Conservation (phyloP, 2,888 invertebrate genomes). For the Cepaea hortensis region DNA sequence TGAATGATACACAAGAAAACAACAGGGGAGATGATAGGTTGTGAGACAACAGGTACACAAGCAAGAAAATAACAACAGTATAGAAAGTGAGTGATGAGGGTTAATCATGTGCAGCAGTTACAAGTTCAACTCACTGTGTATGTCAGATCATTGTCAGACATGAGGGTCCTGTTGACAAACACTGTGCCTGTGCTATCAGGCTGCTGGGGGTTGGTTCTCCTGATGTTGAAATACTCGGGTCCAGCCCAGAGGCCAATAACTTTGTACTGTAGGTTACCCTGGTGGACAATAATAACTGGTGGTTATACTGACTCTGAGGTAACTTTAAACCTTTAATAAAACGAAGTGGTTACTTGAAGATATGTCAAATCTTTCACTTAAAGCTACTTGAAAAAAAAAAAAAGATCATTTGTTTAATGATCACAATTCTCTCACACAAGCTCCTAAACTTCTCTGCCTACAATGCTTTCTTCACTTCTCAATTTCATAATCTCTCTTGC, state of each 20-base stretch:
- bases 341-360: too few species aligned
- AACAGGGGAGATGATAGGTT: neutral
- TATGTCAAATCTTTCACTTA: too few species aligned
- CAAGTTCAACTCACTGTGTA: conserved; percentile 38
- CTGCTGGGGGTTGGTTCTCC: conserved; percentile 24
- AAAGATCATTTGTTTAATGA: too few species aligned
- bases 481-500: neutral
- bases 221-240: conserved; percentile 59
- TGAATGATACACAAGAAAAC: neutral
- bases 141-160: conserved; percentile 8
- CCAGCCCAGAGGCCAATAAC: conserved; percentile 62
- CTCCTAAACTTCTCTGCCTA: too few species aligned
- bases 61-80: neutral
- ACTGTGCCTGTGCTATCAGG: conserved; percentile 41
- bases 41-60: neutral
- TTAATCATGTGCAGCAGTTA: neutral
- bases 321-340: too few species aligned
- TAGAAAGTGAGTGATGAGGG: neutral
- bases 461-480: neutral
- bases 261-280: conserved; percentile 56
- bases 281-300: conserved; percentile 15
- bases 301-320: too few species aligned
- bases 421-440: too few species aligned
- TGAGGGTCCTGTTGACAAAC: conserved; percentile 17
- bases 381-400: too few species aligned